phyloP scores from a whole-genome alignment of 2,113 vertebrate species.

The Pseudopipra pipra region DNA sequence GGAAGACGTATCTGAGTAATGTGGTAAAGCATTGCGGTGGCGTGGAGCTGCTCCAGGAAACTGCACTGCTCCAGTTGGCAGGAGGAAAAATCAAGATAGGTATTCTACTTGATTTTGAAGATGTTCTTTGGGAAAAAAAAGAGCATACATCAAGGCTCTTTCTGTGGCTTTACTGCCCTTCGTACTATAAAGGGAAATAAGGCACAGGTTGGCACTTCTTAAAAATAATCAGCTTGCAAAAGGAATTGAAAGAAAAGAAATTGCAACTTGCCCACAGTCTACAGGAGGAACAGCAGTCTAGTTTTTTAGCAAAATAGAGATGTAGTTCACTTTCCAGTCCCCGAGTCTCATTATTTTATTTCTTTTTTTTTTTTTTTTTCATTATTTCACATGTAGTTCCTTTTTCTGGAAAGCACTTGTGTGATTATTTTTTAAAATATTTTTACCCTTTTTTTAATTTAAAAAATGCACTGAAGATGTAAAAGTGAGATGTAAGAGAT shows the following conservation, averaged over 20 bases:
- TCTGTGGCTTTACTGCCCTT: background rate
- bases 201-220: background rate
- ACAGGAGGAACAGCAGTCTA: background rate
- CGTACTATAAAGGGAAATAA: background rate
- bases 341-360: background rate
- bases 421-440: constrained; percentile 14
- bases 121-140: background rate
- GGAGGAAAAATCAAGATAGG: background rate
- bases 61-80: rapidly evolving
- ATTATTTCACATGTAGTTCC: background rate
- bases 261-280: background rate
- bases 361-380: background rate
- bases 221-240: background rate
- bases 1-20: background rate
- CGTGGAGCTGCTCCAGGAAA: background rate
- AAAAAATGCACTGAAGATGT: background rate
- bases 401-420: background rate
- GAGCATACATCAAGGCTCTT: background rate
- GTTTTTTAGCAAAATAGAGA: background rate
- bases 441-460: constrained; percentile 12
- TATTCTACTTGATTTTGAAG: background rate
- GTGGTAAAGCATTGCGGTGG: background rate
- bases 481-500: constrained; percentile 29
- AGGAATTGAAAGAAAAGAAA: background rate
- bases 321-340: background rate